Evolutionary conservation across 2,888 invertebrate genomes (phyloP).

Genomic region (Cryptocheilus praepositus): DNA sequence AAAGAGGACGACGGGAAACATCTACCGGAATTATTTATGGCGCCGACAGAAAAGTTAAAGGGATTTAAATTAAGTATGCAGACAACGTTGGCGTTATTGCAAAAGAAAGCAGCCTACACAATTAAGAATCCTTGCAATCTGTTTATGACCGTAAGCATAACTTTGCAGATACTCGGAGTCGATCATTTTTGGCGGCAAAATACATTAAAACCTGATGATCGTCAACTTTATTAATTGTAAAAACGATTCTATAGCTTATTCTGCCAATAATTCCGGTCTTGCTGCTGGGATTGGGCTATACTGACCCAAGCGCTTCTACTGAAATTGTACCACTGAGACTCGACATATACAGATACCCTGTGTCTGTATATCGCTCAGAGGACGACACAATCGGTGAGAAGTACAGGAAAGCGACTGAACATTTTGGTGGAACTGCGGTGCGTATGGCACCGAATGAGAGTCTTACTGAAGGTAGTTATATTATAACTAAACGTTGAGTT

Average conservation of each 20-base stretch:
- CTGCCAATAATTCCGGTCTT: constrained; percentile 65
- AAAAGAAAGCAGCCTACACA: constrained; percentile 69
- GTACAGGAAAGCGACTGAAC: constrained; percentile 51
- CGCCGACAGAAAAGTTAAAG: constrained; percentile 57
- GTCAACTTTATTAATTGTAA: constrained; percentile 57
- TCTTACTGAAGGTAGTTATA: constrained; percentile 26
- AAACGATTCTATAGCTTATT: constrained; percentile 56
- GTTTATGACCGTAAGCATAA: constrained; percentile 62
- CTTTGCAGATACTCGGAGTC: constrained; percentile 3
- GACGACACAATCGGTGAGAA: constrained; percentile 39
- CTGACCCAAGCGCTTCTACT: constrained; percentile 45
- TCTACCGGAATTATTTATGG: constrained; percentile 50
- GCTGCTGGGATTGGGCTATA: constrained; percentile 65
- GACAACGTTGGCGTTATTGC: constrained; percentile 66
- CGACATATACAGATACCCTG: constrained; percentile 60
- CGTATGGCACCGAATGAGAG: constrained; percentile 32
- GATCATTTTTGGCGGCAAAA: constrained; percentile 22
- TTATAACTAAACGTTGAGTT: neutral
- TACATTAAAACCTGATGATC: constrained; percentile 31
- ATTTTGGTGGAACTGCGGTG: constrained; percentile 48
- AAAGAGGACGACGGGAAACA: constrained; percentile 62
- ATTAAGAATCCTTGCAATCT: constrained; percentile 63
- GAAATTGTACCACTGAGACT: constrained; percentile 66
- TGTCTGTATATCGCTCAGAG: constrained; percentile 62
- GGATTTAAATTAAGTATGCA: constrained; percentile 65